Conservation (phyloP, 64 coral and sea anemone genomes). For the Montipora efflorescens region DNA sequence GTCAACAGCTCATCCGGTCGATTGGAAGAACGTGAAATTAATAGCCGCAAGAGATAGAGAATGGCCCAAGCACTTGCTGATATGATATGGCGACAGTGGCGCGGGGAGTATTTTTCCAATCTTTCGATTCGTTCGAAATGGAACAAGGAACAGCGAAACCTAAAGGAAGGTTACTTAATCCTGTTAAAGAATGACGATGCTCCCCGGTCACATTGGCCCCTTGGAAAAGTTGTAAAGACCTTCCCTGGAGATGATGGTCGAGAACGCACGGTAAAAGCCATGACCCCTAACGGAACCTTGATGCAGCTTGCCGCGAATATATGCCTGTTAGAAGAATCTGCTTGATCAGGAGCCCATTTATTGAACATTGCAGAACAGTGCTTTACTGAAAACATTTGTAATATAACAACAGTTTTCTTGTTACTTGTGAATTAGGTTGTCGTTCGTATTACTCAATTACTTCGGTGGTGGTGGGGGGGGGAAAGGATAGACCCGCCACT, state of each 20-base stretch:
- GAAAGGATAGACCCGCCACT: too few relatives aligned
- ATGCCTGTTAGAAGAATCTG: constrained; percentile 17
- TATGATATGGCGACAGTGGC: constrained; percentile 61
- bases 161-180: constrained; percentile 29
- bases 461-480: too few relatives aligned
- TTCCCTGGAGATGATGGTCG: neutral
- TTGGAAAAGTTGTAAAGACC: neutral
- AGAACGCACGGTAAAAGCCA: neutral
- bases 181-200: neutral
- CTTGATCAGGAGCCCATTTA: neutral
- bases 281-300: constrained; percentile 11
- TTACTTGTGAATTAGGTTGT: neutral
- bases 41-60: constrained; percentile 31
- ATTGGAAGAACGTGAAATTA: constrained; percentile 9
- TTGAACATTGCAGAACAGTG: neutral
- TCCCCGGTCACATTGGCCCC: constrained; percentile 9
- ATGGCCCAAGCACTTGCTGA: neutral
- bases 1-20: constrained; percentile 9
- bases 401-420: neutral
- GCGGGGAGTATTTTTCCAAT: constrained; percentile 35
- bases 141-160: constrained; percentile 25
- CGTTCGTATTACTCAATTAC: neutral
- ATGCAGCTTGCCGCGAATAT: neutral
- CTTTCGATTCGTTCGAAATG: constrained; percentile 41
- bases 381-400: neutral